Conservation (phyloP, 2,113 vertebrate genomes). For the Dolichotis patagonum region DNA sequence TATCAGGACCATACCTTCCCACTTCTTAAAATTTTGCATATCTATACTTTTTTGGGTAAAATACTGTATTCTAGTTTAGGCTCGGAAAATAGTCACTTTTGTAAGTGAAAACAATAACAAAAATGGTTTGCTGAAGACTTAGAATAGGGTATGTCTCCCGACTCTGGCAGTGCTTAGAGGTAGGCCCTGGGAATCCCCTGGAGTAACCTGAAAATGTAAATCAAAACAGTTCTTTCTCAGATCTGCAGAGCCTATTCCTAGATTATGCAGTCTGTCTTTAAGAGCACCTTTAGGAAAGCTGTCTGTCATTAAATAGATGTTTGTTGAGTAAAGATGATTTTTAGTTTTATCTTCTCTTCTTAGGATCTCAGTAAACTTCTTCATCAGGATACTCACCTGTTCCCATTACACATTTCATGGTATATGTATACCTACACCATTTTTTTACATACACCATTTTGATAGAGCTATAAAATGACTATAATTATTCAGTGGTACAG, state of each 20-base stretch:
- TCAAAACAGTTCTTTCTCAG: neutral
- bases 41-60: neutral
- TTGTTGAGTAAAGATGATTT: neutral
- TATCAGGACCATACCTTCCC: neutral
- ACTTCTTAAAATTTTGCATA: neutral
- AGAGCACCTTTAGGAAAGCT: neutral
- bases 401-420: accelerated
- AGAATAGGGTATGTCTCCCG: neutral
- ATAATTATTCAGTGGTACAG: neutral
- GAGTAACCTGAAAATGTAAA: neutral
- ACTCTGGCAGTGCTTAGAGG: too few relatives aligned
- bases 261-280: neutral
- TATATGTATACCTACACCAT: too few relatives aligned
- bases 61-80: neutral
- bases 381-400: neutral
- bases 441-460: neutral
- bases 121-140: neutral
- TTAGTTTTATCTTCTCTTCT: neutral
- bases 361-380: neutral
- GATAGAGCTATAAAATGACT: neutral
- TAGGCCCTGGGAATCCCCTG: too few relatives aligned
- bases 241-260: neutral
- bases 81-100: neutral
- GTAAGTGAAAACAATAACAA: neutral
- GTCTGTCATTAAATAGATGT: accelerated